Conservation (phyloP, 1,140 invertebrate species). For the Colletes latitarsis region DNA sequence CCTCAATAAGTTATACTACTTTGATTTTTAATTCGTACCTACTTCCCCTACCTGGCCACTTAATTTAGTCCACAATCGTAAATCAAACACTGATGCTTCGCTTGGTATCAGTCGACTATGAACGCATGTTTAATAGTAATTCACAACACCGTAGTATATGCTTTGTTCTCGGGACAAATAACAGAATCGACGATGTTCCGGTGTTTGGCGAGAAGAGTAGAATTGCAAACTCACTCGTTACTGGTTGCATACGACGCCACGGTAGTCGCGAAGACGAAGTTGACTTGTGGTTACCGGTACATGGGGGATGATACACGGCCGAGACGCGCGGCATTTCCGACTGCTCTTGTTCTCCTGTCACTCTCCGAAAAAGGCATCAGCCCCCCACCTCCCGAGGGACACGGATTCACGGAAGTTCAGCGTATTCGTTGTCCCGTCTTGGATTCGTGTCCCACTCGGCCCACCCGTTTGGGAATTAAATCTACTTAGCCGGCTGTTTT, state of each 20-base stretch:
- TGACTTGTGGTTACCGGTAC: conserved; percentile 69
- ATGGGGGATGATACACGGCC: conserved; percentile 67
- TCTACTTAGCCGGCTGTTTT: conserved; percentile 45
- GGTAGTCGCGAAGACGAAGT: conserved; percentile 61
- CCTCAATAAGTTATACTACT: no score
- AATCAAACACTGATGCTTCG: no score
- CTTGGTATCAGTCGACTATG: no score
- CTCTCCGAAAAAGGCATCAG: conserved; percentile 37
- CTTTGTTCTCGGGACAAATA: neutral
- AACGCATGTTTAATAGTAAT: no score
- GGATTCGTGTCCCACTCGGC: conserved; percentile 41
- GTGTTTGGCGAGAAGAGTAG: no score
- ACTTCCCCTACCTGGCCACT: no score
- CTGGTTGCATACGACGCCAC: conserved; percentile 58
- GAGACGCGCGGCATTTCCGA: conserved; percentile 52
- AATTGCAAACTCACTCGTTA: neutral
- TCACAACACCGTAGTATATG: neutral
- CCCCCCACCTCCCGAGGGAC: conserved; percentile 28
- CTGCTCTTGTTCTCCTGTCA: conserved; percentile 18
- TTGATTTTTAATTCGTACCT: no score
- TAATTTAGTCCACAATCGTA: no score
- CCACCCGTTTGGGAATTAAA: conserved; percentile 53
- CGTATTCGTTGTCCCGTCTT: conserved; percentile 40
- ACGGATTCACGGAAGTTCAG: conserved; percentile 52
- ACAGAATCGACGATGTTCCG: neutral